These are phyloP conservation scores for Lucinisca nassula DNA, from an alignment of 2,888 invertebrate species.

Conservation along the genomic window DNA sequence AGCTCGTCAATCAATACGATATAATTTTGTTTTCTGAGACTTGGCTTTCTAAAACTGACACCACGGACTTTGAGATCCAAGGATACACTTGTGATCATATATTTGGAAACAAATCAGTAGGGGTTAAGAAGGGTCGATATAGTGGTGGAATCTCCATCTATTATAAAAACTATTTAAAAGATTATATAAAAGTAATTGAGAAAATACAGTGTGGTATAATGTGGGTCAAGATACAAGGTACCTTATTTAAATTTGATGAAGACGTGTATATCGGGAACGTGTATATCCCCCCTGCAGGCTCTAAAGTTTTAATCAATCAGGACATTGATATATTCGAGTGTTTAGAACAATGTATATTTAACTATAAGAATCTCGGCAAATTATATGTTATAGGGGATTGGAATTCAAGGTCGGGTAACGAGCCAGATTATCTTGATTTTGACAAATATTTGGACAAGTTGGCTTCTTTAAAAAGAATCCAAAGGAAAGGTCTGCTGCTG, in stretches of 20 bases:
- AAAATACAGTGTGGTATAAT: background rate
- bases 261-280: background rate
- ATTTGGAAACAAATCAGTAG: background rate
- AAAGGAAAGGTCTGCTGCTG: too few relatives aligned
- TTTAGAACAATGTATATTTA: background rate
- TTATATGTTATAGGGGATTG: background rate
- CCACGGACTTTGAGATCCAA: background rate
- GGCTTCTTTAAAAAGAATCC: too few relatives aligned
- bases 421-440: background rate
- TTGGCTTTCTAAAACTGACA: too few relatives aligned
- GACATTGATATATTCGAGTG: background rate
- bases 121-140: background rate
- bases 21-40: too few relatives aligned
- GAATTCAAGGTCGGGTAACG: background rate
- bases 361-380: background rate
- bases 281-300: background rate
- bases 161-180: background rate
- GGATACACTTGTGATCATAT: background rate
- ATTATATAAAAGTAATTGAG: background rate
- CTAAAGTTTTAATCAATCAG: background rate
- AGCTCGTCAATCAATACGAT: too few relatives aligned
- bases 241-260: background rate
- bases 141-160: background rate
- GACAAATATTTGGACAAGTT: constrained; percentile 9
- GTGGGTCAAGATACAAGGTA: background rate